Evolutionary conservation across 2,888 invertebrate genomes (phyloP).

Genomic region (Oxycera nigricornis): DNA sequence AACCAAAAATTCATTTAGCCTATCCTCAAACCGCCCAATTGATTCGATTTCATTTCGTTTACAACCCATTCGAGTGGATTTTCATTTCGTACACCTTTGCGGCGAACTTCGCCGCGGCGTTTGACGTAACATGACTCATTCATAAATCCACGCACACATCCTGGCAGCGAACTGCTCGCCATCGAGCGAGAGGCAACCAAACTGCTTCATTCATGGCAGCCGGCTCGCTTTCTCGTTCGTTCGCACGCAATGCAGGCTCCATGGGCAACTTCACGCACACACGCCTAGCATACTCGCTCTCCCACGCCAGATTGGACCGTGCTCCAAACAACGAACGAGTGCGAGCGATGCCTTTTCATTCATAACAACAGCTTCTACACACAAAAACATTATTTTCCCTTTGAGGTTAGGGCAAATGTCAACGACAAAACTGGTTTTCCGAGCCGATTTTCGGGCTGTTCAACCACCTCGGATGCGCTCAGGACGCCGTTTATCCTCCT

Average conservation of each 20-base stretch:
- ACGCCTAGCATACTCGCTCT: slow-evolving; percentile 2
- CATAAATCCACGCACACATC: slow-evolving; percentile 27
- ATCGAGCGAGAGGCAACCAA: background rate
- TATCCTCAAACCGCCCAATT: slow-evolving; percentile 22
- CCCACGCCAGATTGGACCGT: slow-evolving; percentile 6
- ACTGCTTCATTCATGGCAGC: background rate
- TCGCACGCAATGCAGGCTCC: background rate
- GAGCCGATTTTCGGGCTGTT: background rate
- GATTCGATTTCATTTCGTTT: slow-evolving; percentile 12
- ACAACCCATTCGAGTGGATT: slow-evolving; percentile 19
- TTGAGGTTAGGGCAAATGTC: slow-evolving; percentile 40
- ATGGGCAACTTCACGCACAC: background rate
- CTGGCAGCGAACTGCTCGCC: background rate
- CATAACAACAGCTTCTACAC: slow-evolving; percentile 31
- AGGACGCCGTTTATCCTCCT: background rate
- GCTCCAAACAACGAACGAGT: background rate
- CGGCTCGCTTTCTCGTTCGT: slow-evolving; percentile 1
- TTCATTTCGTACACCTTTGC: slow-evolving; percentile 13
- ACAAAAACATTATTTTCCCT: slow-evolving; percentile 36
- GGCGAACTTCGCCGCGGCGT: slow-evolving; percentile 16
- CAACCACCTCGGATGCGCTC: background rate
- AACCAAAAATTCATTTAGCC: no score
- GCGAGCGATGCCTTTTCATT: slow-evolving; percentile 25
- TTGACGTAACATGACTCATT: slow-evolving; percentile 39
- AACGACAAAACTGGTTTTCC: slow-evolving; percentile 28